These are phyloP conservation scores for Herminia tarsipennalis DNA, from an alignment of 2,888 invertebrate species.

Conservation along the genomic window DNA sequence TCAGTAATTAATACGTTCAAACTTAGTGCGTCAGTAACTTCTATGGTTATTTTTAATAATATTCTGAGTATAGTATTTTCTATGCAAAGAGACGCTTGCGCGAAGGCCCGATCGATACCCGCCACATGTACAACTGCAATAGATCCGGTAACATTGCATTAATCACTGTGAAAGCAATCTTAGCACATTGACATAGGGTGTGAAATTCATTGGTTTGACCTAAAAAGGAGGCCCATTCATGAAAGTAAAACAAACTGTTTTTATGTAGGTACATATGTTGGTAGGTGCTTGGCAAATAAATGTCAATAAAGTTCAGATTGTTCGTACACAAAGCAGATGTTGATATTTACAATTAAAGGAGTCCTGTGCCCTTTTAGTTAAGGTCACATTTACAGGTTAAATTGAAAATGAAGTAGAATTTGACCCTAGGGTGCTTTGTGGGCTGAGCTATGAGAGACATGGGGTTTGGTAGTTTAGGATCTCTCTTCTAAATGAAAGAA, in stretches of 20 bases:
- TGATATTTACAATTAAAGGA: slow-evolving; percentile 40
- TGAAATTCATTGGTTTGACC: slow-evolving; percentile 26
- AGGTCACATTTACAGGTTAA: slow-evolving; percentile 20
- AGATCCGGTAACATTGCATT: slow-evolving; percentile 23
- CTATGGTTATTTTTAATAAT: slow-evolving; percentile 14
- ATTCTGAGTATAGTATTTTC: slow-evolving; percentile 20
- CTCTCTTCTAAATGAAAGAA: no score
- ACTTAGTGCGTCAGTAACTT: neutral
- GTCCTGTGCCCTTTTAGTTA: slow-evolving; percentile 28
- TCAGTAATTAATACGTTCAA: neutral
- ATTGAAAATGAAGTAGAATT: slow-evolving; percentile 16
- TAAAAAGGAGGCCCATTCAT: slow-evolving; percentile 45
- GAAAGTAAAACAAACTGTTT: slow-evolving; percentile 56
- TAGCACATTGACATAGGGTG: slow-evolving; percentile 32
- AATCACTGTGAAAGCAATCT: slow-evolving; percentile 21
- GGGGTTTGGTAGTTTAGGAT: neutral
- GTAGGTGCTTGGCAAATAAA: slow-evolving; percentile 46
- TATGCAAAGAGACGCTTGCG: slow-evolving; percentile 70
- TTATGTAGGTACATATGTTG: no score
- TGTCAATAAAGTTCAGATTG: slow-evolving; percentile 55
- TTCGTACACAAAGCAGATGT: slow-evolving; percentile 22
- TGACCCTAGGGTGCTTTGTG: slow-evolving; percentile 12
- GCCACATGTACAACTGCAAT: slow-evolving; percentile 47
- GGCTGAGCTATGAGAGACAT: slow-evolving; percentile 2
- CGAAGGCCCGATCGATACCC: slow-evolving; percentile 70